These are phyloP conservation scores for Pygmarrhopalites habei DNA, from an alignment of 1,140 invertebrate genomes.

Conservation along the genomic window DNA sequence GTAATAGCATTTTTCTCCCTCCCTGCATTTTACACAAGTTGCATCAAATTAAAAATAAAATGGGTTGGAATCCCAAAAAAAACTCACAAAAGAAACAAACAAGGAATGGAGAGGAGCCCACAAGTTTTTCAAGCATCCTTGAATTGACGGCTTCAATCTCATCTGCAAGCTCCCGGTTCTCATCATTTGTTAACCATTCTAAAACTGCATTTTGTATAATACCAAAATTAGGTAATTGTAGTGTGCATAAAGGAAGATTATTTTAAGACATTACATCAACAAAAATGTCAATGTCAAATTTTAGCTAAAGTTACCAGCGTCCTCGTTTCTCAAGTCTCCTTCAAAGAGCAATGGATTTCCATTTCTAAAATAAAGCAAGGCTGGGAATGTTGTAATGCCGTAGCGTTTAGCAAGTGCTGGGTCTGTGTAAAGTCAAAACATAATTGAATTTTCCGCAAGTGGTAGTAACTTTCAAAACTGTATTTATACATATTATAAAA, in stretches of 20 bases:
- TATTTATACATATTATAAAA: too few species aligned
- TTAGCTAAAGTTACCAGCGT: too few species aligned
- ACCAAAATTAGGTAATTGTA: background rate
- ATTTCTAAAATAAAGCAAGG: slow-evolving; percentile 82
- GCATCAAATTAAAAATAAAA: background rate
- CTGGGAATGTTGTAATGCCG: slow-evolving; percentile 90
- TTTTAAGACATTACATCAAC: too few species aligned
- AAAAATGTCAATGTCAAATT: too few species aligned
- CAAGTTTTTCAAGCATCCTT: slow-evolving; percentile 76
- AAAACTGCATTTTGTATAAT: slow-evolving; percentile 51
- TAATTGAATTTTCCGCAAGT: too few species aligned
- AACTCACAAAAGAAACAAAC: slow-evolving; percentile 46
- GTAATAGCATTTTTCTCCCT: background rate
- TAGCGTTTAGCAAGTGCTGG: slow-evolving; percentile 47
- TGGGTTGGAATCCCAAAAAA: background rate
- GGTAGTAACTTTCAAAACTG: too few species aligned
- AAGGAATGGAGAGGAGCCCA: slow-evolving; percentile 79
- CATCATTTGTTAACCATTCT: slow-evolving; percentile 89
- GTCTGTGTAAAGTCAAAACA: too few species aligned
- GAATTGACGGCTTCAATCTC: slow-evolving; percentile 82
- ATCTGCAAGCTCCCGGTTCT: slow-evolving; percentile 84
- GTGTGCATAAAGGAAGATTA: too few species aligned
- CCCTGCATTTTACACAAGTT: background rate
- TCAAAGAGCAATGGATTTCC: slow-evolving; percentile 89
- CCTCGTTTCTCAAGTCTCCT: slow-evolving; percentile 83